These are phyloP conservation scores for Agrotis puta DNA, from an alignment of 2,888 invertebrate genomes.

Conservation along the genomic window DNA sequence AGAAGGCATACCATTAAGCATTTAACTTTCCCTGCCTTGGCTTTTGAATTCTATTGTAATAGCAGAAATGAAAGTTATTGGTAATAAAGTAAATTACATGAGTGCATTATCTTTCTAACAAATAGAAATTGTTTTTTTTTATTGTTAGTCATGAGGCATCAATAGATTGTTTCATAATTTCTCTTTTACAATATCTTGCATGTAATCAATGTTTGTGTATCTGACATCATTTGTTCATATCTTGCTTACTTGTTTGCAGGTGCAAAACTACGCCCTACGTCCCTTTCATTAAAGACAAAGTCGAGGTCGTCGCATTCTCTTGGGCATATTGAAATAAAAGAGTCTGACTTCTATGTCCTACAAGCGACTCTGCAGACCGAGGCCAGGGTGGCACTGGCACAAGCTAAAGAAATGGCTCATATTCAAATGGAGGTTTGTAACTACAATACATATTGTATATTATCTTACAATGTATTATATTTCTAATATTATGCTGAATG, in stretches of 20 bases:
- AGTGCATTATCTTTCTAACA: constrained; percentile 24
- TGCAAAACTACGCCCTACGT: constrained; percentile 85
- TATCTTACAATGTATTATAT: constrained; percentile 13
- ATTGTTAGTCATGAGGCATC: neutral
- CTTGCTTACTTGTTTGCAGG: constrained; percentile 71
- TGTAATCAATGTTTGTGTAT: constrained; percentile 6
- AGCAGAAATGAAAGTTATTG: constrained; percentile 43
- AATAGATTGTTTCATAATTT: neutral
- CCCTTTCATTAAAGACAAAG: constrained; percentile 85
- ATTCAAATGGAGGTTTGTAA: constrained; percentile 95
- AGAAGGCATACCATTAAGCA: constrained; percentile 40
- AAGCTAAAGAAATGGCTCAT: constrained; percentile 97
- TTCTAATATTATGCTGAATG: neutral
- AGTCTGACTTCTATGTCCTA: constrained; percentile 95
- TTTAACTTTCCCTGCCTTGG: constrained; percentile 49
- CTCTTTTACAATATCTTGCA: constrained; percentile 27
- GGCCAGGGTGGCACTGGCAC: constrained; percentile 96
- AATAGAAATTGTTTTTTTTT: constrained; percentile 17
- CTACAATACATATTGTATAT: neutral
- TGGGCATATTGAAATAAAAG: constrained; percentile 87
- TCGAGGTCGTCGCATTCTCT: constrained; percentile 88
- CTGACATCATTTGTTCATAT: neutral
- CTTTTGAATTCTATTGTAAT: constrained; percentile 39
- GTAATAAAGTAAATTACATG: constrained; percentile 21
- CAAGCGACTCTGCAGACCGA: constrained; percentile 96